Conservation (phyloP, 2,888 invertebrate genomes). For the Apotomis turbidana region DNA sequence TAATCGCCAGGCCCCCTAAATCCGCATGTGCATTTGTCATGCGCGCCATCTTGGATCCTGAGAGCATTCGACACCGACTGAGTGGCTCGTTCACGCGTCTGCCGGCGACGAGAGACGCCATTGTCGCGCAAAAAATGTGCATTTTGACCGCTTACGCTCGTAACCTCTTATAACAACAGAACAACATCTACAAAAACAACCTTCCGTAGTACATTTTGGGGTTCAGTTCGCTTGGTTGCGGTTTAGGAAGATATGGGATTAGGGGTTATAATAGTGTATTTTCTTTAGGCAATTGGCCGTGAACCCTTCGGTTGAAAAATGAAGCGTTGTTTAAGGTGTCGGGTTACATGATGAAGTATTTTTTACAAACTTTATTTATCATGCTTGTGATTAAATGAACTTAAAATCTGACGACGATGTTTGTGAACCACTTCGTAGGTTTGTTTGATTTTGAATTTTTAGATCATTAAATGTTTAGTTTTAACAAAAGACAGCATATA, state of each 20-base stretch:
- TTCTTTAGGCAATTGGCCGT: conserved; percentile 72
- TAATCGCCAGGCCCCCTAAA: conserved; percentile 31
- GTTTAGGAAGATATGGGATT: conserved; percentile 10
- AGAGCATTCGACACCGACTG: conserved; percentile 74
- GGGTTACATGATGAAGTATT: conserved; percentile 15
- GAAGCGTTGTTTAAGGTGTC: conserved; percentile 12
- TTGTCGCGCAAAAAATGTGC: conserved; percentile 62
- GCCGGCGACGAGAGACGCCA: conserved; percentile 63
- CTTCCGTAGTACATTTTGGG: background rate
- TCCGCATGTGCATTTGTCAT: conserved; percentile 66
- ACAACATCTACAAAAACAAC: conserved; percentile 1
- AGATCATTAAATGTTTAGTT: no score
- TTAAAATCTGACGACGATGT: background rate
- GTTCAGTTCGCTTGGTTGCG: background rate
- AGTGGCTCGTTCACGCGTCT: conserved; percentile 69
- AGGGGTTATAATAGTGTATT: conserved; percentile 39
- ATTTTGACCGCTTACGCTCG: conserved; percentile 42
- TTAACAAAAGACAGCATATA: no score
- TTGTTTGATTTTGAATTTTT: no score
- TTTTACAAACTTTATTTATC: conserved; percentile 2
- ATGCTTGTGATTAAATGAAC: background rate
- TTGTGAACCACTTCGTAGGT: background rate
- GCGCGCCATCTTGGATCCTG: conserved; percentile 67
- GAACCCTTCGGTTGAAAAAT: conserved; percentile 51
- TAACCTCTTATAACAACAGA: conserved; percentile 6